phyloP scores from a whole-genome alignment of 2,797 vertebrate species.

The Gadopsis bispinosus region DNA sequence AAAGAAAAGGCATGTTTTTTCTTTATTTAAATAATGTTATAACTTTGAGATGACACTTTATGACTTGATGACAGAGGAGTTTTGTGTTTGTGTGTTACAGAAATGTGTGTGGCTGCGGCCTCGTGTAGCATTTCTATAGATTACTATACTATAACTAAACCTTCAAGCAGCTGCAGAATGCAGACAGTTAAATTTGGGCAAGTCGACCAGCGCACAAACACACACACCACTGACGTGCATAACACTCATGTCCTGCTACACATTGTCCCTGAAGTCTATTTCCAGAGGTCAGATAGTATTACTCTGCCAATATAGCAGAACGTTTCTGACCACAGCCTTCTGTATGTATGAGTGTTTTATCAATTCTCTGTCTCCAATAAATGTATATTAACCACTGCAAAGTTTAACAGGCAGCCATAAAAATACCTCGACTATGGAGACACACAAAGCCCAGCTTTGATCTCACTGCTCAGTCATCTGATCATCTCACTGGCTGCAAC shows the following conservation, averaged over 20 bases:
- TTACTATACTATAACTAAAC: slow-evolving; percentile 63
- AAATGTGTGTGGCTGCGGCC: slow-evolving; percentile 15
- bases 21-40: slow-evolving; percentile 25
- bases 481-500: slow-evolving; percentile 54
- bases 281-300: slow-evolving; percentile 76
- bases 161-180: slow-evolving; percentile 75
- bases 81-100: slow-evolving; percentile 23
- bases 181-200: slow-evolving; percentile 78
- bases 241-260: slow-evolving; percentile 61
- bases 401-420: slow-evolving; percentile 68
- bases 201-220: slow-evolving; percentile 42
- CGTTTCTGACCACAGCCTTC: slow-evolving; percentile 60
- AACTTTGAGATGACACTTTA: slow-evolving; percentile 16
- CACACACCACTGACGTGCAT: slow-evolving; percentile 26
- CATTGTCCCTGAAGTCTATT: slow-evolving; percentile 83
- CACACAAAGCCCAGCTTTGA: slow-evolving; percentile 57
- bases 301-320: slow-evolving; percentile 71
- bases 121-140: slow-evolving; percentile 25
- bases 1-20: slow-evolving; percentile 8
- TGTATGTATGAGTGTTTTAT: slow-evolving; percentile 61
- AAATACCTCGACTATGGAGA: slow-evolving; percentile 66
- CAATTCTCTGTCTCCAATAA: slow-evolving; percentile 66
- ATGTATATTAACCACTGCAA: slow-evolving; percentile 60
- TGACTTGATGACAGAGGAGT: slow-evolving; percentile 29
- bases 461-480: slow-evolving; percentile 54